Evolutionary conservation across 2,797 vertebrate genomes (phyloP), one percentile per base, ranked within the genome.

Genomic region (Hyperoplus lanceolatus): DNA sequence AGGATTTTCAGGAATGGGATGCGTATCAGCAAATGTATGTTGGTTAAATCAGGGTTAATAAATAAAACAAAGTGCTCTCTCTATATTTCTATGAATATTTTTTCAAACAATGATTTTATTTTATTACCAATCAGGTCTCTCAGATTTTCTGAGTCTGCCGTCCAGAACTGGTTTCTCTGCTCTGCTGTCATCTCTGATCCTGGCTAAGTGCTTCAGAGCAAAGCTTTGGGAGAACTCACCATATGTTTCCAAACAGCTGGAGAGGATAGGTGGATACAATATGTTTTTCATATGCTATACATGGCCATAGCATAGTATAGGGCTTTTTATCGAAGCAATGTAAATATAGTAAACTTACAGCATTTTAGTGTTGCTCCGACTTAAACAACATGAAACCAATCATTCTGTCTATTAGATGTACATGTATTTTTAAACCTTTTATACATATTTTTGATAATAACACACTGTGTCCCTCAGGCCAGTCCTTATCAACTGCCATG

Each of bases 141-240:
- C 96, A 77, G 98, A 99, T 87, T 97, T 96, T 91, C 93, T 99
- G 80, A 92, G 93, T 80, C 95, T 96, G 53, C 89, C 86, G 70
- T 93, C 96, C 84, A 96, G 94, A 79, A 95, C 90, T 9, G 92
- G 89, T 65, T 99, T 97, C 88, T 88, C 90, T 75, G 94, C 95
- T 81, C 84, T 97, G 65, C 90, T 99, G 66, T 98, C 96, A 80
- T 94, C 97, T 39, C 81, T 97, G 92, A 96, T 97, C 90, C 93
- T 99, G 93, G 96, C 97, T 0, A 99, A 99, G 87, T 99, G 98
- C 93, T 99, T 99, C 92, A 95, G 95, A 82, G 97, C 97, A 89
- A 98, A 94, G 89, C 95, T 99, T 86, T 99, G 98, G 98, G 98
- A 99, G 93, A 97, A 99, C 90, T 99, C 98, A 1, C 91, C 92